phyloP scores from a whole-genome alignment of 1,140 invertebrate genomes.

The Eupristina koningsbergeri region DNA sequence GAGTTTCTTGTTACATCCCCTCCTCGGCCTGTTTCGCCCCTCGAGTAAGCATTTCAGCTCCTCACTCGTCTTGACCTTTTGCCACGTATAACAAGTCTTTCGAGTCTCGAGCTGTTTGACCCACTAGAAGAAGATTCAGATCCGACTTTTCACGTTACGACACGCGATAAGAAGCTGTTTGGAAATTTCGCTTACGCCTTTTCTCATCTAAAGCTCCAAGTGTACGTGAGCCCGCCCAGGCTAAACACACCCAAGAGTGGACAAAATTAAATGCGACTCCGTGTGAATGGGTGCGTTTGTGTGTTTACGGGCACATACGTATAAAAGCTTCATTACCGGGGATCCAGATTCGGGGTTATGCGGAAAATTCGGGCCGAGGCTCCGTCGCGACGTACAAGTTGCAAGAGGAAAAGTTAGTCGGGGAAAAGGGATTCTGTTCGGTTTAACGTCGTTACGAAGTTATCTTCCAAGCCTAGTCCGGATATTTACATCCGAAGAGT shows the following conservation, averaged over 20 bases:
- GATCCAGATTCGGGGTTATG: too few relatives aligned
- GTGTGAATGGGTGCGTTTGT: background rate
- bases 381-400: constrained; percentile 13
- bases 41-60: background rate
- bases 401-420: constrained; percentile 35
- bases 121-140: background rate
- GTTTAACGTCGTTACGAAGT: constrained; percentile 39
- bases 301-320: background rate
- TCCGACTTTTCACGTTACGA: background rate
- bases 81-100: background rate
- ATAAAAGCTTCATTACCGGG: background rate
- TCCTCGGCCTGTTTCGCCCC: background rate
- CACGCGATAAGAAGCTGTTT: background rate
- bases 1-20: background rate
- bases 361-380: background rate
- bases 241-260: background rate
- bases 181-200: background rate
- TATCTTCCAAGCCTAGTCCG: background rate
- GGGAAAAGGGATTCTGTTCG: constrained; percentile 2
- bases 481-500: constrained; percentile 20
- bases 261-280: background rate
- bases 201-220: too few relatives aligned
- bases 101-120: background rate
- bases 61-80: background rate
- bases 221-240: too few relatives aligned